These are phyloP conservation scores for Hyles vespertilio DNA, from an alignment of 1,140 invertebrate species.

Conservation along the genomic window DNA sequence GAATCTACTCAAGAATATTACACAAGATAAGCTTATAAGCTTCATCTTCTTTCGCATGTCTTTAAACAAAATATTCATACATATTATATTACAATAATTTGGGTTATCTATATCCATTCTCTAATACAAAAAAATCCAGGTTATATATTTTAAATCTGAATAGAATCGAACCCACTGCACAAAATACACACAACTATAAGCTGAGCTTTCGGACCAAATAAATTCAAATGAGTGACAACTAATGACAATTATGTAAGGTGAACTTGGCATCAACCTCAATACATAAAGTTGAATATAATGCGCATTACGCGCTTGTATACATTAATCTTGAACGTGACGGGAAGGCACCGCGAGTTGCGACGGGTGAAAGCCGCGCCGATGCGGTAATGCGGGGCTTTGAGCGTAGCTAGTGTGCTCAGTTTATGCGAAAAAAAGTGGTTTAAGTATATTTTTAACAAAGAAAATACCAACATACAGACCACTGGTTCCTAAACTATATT, in stretches of 20 bases:
- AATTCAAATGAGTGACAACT: neutral
- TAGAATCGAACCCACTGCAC: no score
- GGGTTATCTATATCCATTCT: no score
- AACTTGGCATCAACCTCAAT: constrained; percentile 65
- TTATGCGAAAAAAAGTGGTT: neutral
- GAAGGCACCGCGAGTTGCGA: neutral
- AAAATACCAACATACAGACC: no score
- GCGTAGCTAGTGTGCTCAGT: neutral
- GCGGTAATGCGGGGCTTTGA: constrained; percentile 22
- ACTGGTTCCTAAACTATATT: no score
- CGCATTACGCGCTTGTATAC: constrained; percentile 34
- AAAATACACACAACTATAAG: no score
- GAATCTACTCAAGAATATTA: no score
- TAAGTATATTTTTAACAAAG: neutral
- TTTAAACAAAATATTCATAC: no score
- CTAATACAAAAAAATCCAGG: no score
- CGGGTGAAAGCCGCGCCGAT: constrained; percentile 39
- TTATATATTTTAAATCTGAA: no score
- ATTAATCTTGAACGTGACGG: constrained; percentile 32
- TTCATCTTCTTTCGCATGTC: no score
- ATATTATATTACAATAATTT: no score
- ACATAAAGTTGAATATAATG: constrained; percentile 24
- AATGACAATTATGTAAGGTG: constrained; percentile 17
- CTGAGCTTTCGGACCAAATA: neutral
- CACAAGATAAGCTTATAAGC: no score